These are phyloP conservation scores for Heliconius congener DNA, from an alignment of 1,140 invertebrate genomes.

Conservation along the genomic window DNA sequence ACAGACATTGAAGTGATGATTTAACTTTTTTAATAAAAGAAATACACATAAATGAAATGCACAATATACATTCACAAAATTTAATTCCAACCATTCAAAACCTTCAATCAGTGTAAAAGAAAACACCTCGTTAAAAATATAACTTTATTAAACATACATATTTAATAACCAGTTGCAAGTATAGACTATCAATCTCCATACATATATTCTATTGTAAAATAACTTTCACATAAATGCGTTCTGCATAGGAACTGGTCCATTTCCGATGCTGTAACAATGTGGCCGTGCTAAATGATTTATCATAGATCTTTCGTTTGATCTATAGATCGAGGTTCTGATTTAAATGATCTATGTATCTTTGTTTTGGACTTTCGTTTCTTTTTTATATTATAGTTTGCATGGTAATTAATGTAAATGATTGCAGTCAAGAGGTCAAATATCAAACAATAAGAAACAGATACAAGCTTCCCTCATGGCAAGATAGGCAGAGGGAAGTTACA, in stretches of 20 bases:
- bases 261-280: slow-evolving; percentile 21
- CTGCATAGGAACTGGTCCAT: background rate
- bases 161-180: background rate
- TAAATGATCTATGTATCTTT: slow-evolving; percentile 9
- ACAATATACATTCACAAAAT: background rate
- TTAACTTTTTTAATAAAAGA: background rate
- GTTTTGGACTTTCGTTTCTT: background rate
- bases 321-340: background rate
- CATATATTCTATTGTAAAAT: background rate
- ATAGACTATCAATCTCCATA: background rate
- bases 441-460: no score
- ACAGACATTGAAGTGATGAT: background rate
- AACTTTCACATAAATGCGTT: background rate
- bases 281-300: slow-evolving; percentile 7
- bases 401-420: no score
- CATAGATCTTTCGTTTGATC: slow-evolving; percentile 2
- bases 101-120: background rate
- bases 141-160: background rate
- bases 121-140: slow-evolving; percentile 2
- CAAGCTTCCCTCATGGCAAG: no score
- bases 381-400: background rate
- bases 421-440: no score
- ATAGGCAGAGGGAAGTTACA: no score
- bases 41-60: background rate
- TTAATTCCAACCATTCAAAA: background rate